These are phyloP conservation scores for Drosophila eohydei DNA, from an alignment of 2,888 invertebrate genomes.

Conservation along the genomic window DNA sequence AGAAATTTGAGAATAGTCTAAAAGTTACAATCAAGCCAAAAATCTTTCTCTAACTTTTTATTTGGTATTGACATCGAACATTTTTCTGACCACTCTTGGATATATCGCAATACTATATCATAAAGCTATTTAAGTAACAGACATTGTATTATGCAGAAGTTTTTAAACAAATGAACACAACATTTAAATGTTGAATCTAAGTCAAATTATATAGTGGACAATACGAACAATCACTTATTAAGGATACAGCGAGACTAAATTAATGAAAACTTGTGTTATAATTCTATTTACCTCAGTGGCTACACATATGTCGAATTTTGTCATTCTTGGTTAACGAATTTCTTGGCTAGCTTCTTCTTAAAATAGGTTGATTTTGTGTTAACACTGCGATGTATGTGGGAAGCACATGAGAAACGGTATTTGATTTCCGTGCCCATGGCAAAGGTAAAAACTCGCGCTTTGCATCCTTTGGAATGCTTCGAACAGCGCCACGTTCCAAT, in stretches of 20 bases:
- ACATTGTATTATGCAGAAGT: background rate
- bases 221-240: background rate
- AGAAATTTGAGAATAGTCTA: background rate
- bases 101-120: background rate
- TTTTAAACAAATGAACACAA: background rate
- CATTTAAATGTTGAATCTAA: background rate
- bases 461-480: conserved; percentile 65
- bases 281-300: background rate
- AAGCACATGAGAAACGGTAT: conserved; percentile 66
- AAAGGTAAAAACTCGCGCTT: conserved; percentile 56
- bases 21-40: background rate
- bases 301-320: background rate
- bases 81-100: too few species aligned
- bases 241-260: background rate
- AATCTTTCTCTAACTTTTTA: background rate
- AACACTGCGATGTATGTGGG: conserved; percentile 54
- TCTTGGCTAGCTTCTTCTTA: conserved; percentile 5
- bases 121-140: background rate
- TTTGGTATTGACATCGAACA: background rate
- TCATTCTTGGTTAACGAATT: background rate
- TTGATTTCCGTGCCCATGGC: conserved; percentile 61
- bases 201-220: background rate
- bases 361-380: background rate
- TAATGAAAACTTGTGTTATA: background rate
- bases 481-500: conserved; percentile 65